These are phyloP conservation scores for Limnephilus rhombicus DNA, from an alignment of 2,888 invertebrate genomes.

Conservation along the genomic window DNA sequence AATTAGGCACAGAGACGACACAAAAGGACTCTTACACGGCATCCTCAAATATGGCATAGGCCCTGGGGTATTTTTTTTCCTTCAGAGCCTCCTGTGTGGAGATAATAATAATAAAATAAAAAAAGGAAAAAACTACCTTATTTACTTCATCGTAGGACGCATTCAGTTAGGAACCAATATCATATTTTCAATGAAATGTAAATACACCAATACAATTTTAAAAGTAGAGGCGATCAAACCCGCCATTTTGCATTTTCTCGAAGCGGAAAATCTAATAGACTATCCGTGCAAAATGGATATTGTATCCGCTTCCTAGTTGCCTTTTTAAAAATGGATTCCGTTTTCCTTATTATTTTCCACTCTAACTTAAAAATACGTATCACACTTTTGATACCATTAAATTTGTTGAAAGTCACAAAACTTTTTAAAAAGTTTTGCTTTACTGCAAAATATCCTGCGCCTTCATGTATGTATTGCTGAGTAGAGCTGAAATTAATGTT, in stretches of 20 bases:
- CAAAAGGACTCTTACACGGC: too few relatives aligned
- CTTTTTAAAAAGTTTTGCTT: background rate
- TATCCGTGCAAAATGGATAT: background rate
- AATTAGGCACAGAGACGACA: too few relatives aligned
- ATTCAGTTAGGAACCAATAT: background rate
- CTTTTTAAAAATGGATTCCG: background rate
- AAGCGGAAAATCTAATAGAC: background rate
- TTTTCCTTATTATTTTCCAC: background rate
- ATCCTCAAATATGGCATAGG: too few relatives aligned
- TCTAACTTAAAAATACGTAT: background rate
- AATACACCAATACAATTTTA: background rate
- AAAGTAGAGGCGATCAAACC: background rate
- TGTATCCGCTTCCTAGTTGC: background rate
- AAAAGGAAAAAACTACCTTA: background rate
- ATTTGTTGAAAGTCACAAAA: background rate
- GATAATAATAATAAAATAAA: too few relatives aligned
- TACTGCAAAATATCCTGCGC: background rate
- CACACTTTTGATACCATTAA: background rate
- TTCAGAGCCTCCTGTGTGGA: too few relatives aligned
- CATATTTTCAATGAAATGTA: background rate
- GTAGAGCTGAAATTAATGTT: too few relatives aligned
- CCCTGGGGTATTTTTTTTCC: too few relatives aligned
- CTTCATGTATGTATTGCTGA: too few relatives aligned
- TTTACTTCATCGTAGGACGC: background rate
- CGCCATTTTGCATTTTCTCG: background rate